Conservation (phyloP, 2,113 vertebrate genomes). For the Atrichornis clamosus region DNA sequence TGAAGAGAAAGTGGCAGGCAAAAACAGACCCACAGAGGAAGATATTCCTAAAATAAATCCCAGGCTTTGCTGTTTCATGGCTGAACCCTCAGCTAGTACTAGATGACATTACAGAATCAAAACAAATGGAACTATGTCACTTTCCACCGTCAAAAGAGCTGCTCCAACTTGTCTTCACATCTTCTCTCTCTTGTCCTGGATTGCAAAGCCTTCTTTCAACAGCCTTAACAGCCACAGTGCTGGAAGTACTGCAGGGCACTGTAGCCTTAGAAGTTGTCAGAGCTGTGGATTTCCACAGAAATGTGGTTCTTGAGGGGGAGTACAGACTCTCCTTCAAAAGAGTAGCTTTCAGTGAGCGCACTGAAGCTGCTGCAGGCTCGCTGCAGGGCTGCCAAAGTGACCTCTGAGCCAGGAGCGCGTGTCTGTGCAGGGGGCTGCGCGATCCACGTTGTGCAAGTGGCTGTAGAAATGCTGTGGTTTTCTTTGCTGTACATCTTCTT, state of each 20-base stretch:
- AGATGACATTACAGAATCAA: neutral
- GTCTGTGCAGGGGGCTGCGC: rapidly evolving
- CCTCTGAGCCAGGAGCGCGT: neutral
- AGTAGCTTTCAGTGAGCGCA: neutral
- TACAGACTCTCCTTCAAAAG: neutral
- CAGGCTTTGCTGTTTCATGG: neutral
- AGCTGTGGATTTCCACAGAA: neutral
- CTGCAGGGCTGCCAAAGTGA: neutral
- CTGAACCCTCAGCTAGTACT: neutral
- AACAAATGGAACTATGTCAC: neutral
- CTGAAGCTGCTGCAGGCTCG: neutral
- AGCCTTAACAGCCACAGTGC: neutral
- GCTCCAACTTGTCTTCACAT: neutral
- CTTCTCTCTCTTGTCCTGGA: neutral
- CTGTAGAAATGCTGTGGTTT: neutral
- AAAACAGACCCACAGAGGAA: neutral
- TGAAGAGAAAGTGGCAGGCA: rapidly evolving
- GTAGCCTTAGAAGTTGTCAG: neutral
- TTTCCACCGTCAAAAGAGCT: neutral
- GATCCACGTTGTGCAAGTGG: neutral
- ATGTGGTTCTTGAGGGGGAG: neutral
- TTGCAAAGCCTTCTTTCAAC: neutral
- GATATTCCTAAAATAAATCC: neutral
- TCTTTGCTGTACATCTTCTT: neutral
- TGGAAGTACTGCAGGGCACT: neutral